Base-by-base conservation (phyloP, 1,140 invertebrate species). In the Nylanderia fulva region DNA sequence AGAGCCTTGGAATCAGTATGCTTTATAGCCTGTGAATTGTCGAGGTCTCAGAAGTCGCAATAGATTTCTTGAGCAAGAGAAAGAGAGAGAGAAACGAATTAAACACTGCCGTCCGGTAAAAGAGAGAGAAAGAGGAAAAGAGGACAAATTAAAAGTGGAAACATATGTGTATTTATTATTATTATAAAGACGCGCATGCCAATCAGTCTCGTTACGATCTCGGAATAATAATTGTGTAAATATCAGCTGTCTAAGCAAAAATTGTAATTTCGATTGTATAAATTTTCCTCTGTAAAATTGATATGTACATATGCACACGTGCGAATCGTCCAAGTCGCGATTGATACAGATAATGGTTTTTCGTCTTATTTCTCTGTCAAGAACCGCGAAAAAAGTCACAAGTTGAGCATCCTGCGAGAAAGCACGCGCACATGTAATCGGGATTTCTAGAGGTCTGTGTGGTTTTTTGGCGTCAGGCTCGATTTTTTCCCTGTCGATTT, bases 41-140 rank as follows among this genome's bases (percentile, higher is more conserved):
- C 29, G 36, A 6, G 42, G 11, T 54, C 27, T 45, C 42, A n/a
- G 5, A 68, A 56, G 33, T 58, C 24, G 52, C 18, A 36, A 8
- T 48, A 15, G 21, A 39, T 58, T 69, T 36, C 21, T 66, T 13
- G 64, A 29, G n/a, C 61, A 3, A 33, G 58, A 29, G 42, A 45
- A 6, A n/a, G 29, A 33, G 58, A 29, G 42, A 45, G 8, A n/a
- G 48, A 86, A 89, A 85, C 69, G 80, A 90, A 90, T 86, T 80
- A 76, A 84, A 86, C 80, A 90, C 79, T 89, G 85, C 88, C 88
- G 88, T 90, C 87, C 88, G 83, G 48, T 71, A 56, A 52, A 52
- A 58, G 52, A 61, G 52, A 71, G 29, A 13, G 11, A 21, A 15
- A 56, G 15, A 27, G n/a, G 9, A 24, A 4, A 15, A 6, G 36